Evolutionary conservation across 2,113 vertebrate species (phyloP).

Genomic region (Neolamprologus modestus): DNA sequence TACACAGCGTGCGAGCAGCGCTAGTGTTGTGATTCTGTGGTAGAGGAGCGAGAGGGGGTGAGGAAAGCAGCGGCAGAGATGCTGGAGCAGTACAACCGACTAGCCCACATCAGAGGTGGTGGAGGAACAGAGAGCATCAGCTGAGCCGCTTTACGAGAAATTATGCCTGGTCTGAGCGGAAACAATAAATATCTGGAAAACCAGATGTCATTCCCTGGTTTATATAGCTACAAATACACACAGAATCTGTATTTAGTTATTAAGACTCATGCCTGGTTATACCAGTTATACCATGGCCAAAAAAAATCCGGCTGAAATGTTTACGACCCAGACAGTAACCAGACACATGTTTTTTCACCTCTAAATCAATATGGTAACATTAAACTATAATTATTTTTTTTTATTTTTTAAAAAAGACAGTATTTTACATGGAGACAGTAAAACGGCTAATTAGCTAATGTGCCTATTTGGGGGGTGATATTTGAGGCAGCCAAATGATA

Average conservation of each 20-base stretch:
- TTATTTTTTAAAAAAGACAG: accelerated
- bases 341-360: neutral
- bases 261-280: neutral
- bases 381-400: neutral
- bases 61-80: conserved; percentile 14
- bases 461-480: neutral
- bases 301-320: neutral
- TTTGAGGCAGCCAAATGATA: neutral
- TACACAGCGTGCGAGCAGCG: neutral
- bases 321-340: neutral
- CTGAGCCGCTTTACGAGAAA: neutral
- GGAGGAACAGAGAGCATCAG: neutral
- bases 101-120: conserved; percentile 10
- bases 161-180: neutral
- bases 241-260: neutral
- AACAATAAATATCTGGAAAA: neutral
- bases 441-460: neutral
- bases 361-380: neutral
- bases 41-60: neutral
- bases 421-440: neutral
- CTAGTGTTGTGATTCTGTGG: neutral
- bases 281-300: neutral
- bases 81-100: neutral
- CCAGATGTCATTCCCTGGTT: neutral
- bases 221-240: neutral